Evolutionary conservation across 2,113 vertebrate species (phyloP).

Genomic region (cattle (Bos taurus)): ARS-UCD2.0 NC_037340.1:25528501-25529000

Average conservation of each 20-base stretch:
- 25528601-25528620: not conserved
- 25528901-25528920: not conserved
- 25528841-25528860: too few relatives aligned
- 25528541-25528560: not conserved
- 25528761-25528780: too few relatives aligned
- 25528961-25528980: not conserved
- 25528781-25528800: too few relatives aligned
- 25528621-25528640: not conserved
- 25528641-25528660: too few relatives aligned
- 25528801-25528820: accelerated
- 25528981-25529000: not conserved
- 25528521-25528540: not conserved
- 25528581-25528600: not conserved
- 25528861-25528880: too few relatives aligned
- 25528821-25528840: too few relatives aligned
- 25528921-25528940: not conserved
- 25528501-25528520: not conserved
- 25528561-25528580: not conserved
- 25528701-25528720: too few relatives aligned
- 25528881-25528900: not conserved
- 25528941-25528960: not conserved
- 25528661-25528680: accelerated
- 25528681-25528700: too few relatives aligned
- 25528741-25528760: too few relatives aligned
- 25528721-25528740: too few relatives aligned